Percentiles rank a stretch among this genome's conserved stretches.
Conservation (phyloP, 1,140 invertebrate species). For the Drosophila melanica region DNA sequence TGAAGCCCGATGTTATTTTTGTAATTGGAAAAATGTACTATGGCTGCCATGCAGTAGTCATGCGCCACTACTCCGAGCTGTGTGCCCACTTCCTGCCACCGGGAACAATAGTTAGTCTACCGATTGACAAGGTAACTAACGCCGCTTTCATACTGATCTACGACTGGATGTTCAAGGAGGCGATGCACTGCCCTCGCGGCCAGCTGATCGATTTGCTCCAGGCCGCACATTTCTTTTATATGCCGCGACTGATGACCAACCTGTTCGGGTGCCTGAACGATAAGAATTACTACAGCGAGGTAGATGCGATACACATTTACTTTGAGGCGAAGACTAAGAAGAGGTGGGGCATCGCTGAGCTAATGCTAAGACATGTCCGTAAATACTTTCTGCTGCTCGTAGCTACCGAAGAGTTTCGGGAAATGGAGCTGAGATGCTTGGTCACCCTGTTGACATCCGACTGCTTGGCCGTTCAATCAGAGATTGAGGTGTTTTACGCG, state of each 20-base stretch:
- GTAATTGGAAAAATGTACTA: not conserved
- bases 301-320: not conserved
- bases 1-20: not conserved
- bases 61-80: not conserved
- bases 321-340: not conserved
- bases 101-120: not conserved
- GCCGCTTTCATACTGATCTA: not conserved
- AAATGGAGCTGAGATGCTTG: not conserved
- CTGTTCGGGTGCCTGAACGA: not conserved
- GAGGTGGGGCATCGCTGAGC: not conserved
- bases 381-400: slow-evolving; percentile 10
- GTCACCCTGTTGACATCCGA: slow-evolving; percentile 1
- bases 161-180: not conserved
- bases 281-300: not conserved
- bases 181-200: not conserved
- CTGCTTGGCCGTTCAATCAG: slow-evolving; percentile 12
- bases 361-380: slow-evolving; percentile 6
- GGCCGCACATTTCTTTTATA: not conserved
- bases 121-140: not conserved
- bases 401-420: not conserved
- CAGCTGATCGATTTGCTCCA: not conserved
- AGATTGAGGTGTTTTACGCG: slow-evolving; percentile 30
- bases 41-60: not conserved
- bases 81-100: not conserved
- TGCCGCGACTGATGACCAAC: not conserved